A percentile compares a stretch with the other conserved stretches of the same genome.
These are phyloP conservation scores for Amblyornis subalaris DNA, from an alignment of 2,113 vertebrate species.

Conservation along the genomic window DNA sequence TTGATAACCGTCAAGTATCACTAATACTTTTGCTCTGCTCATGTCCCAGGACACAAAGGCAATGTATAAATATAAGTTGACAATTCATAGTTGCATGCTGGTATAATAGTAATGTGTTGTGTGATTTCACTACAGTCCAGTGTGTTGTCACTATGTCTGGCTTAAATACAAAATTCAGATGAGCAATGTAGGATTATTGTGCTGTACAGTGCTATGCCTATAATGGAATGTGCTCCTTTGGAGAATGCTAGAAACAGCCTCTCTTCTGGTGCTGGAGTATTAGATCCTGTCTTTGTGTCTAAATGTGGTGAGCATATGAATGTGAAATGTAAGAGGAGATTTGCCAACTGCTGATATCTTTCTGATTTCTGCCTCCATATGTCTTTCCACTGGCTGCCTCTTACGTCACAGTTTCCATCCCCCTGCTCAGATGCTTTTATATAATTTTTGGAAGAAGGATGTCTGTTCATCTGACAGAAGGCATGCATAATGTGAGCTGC, in stretches of 20 bases:
- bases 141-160: not conserved
- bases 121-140: not conserved
- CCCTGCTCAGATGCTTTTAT: constrained; percentile 21
- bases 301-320: not conserved
- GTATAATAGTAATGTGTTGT: not conserved
- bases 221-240: not conserved
- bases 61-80: not conserved
- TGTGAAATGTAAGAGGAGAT: not conserved
- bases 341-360: constrained; percentile 7
- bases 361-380: constrained; percentile 29
- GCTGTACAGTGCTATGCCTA: not conserved
- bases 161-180: not conserved
- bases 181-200: not conserved
- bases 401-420: not conserved
- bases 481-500: not conserved
- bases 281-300: not conserved
- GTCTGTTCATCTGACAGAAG: constrained; percentile 16
- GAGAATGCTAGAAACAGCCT: not conserved
- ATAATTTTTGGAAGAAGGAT: constrained; percentile 25
- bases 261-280: not conserved
- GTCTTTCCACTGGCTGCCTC: constrained; percentile 30
- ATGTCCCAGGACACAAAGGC: not conserved
- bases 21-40: not conserved
- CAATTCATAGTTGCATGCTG: not conserved
- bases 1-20: not conserved